These are phyloP conservation scores for Oreochromis aureus DNA, from an alignment of 2,113 vertebrate genomes.

Conservation along the genomic window DNA sequence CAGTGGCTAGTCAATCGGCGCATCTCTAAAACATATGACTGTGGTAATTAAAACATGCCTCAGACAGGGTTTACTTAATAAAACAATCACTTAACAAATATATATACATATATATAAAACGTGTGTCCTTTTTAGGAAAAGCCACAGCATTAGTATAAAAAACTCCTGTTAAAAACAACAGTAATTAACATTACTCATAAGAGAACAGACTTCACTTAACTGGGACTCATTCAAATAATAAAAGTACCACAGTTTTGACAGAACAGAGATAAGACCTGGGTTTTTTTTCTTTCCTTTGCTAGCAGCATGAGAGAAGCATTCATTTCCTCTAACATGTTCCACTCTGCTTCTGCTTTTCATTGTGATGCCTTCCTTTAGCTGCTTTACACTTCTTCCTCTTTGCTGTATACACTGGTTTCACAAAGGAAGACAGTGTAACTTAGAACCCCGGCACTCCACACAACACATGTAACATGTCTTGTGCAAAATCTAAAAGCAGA, in stretches of 20 bases:
- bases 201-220: background rate
- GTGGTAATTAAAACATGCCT: background rate
- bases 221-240: background rate
- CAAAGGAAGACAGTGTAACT: constrained; percentile 14
- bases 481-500: background rate
- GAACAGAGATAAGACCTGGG: background rate
- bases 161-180: background rate
- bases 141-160: background rate
- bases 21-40: background rate
- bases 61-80: background rate
- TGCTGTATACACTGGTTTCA: background rate
- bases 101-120: background rate
- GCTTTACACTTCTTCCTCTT: background rate
- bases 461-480: background rate
- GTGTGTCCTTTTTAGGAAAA: background rate
- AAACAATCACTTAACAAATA: background rate
- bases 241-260: background rate
- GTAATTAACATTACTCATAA: background rate
- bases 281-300: background rate
- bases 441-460: background rate
- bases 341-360: constrained; percentile 33
- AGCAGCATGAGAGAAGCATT: background rate
- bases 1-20: background rate
- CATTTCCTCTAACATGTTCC: constrained; percentile 55
- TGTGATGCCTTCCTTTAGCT: background rate